Percentiles rank a stretch among this genome's conserved stretches.
phyloP scores from a whole-genome alignment of 1,140 invertebrate species.

The Drosophila malerkotliana region DNA sequence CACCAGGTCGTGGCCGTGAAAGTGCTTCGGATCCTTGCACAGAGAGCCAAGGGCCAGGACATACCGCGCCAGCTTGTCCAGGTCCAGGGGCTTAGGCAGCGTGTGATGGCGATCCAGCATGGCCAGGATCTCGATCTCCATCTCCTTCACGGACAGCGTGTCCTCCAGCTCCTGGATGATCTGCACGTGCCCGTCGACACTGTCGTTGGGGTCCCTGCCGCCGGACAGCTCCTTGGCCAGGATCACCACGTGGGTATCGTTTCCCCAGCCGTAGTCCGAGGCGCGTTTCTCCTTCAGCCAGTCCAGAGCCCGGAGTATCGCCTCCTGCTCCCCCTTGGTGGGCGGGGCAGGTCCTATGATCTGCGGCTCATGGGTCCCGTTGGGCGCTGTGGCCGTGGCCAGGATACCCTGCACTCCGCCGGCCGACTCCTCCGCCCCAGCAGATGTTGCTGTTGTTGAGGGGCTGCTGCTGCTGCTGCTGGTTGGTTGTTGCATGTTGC shows the following conservation, averaged over 20 bases:
- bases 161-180: conserved; percentile 86
- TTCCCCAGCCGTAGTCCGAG: conserved; percentile 90
- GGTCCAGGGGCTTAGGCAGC: conserved; percentile 87
- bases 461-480: conserved; percentile 5
- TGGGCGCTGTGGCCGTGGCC: conserved; percentile 19
- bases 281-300: conserved; percentile 89
- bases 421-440: background rate
- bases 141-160: conserved; percentile 91
- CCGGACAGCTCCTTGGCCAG: conserved; percentile 86
- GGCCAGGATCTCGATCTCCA: conserved; percentile 92
- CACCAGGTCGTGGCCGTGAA: conserved; percentile 92
- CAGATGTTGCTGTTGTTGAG: conserved; percentile 4
- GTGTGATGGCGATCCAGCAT: conserved; percentile 86
- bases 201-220: conserved; percentile 84
- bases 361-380: conserved; percentile 54
- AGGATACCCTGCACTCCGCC: background rate
- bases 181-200: conserved; percentile 73
- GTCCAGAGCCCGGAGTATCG: conserved; percentile 87
- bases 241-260: conserved; percentile 90
- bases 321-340: conserved; percentile 85
- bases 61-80: conserved; percentile 89
- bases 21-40: conserved; percentile 92
- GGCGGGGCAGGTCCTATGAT: conserved; percentile 80
- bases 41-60: conserved; percentile 90
- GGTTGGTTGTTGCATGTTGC: conserved; percentile 11